phyloP scores from a whole-genome alignment of 2,113 vertebrate genomes.

The Heterocephalus glaber region DNA sequence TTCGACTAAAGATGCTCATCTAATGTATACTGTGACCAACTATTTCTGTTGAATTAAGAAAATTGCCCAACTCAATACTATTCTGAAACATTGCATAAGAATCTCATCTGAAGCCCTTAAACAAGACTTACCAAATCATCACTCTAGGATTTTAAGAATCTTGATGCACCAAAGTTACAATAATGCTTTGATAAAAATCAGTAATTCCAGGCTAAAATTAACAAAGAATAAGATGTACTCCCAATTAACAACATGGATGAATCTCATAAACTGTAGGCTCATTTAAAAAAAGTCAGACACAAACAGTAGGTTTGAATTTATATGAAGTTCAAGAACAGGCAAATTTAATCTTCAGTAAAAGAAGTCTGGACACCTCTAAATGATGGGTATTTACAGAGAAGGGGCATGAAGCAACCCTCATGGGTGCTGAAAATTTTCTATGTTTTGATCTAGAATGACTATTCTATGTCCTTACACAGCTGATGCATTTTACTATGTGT shows the following conservation, averaged over 20 bases:
- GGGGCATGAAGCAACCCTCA: background rate
- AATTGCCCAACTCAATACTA: slow-evolving; percentile 84
- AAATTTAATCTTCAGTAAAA: background rate
- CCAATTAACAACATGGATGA: background rate
- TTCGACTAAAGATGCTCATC: slow-evolving; percentile 85
- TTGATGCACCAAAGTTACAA: slow-evolving; percentile 62
- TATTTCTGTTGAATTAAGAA: slow-evolving; percentile 82
- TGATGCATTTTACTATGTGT: background rate
- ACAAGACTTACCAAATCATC: slow-evolving; percentile 58
- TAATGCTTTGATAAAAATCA: slow-evolving; percentile 56
- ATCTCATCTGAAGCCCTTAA: slow-evolving; percentile 81
- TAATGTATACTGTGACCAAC: slow-evolving; percentile 81
- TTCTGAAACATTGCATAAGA: slow-evolving; percentile 80
- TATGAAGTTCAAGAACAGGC: background rate
- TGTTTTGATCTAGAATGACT: background rate
- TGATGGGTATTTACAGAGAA: background rate
- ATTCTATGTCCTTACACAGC: background rate
- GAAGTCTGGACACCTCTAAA: background rate
- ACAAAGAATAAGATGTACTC: background rate
- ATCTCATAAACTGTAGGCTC: background rate
- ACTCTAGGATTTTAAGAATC: slow-evolving; percentile 60
- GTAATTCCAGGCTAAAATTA: slow-evolving; percentile 49
- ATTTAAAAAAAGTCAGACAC: slow-evolving; percentile 33
- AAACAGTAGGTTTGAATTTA: background rate
- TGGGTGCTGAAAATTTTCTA: background rate